Evolutionary conservation across 2,797 vertebrate species (phyloP).

Genomic region (Pachyuromys duprasi): DNA sequence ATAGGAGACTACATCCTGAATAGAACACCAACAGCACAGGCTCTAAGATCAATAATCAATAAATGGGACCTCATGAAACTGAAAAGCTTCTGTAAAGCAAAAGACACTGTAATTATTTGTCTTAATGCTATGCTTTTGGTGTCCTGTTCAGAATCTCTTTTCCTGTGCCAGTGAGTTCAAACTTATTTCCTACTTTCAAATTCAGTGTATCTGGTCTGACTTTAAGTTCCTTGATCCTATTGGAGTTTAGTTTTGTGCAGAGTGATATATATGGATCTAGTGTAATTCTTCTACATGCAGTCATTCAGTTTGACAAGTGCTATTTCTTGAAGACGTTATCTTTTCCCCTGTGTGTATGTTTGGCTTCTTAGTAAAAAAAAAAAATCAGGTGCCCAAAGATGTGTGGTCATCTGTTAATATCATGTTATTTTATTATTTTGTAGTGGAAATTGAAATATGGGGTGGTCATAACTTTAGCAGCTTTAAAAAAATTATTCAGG

Average conservation of each 20-base stretch:
- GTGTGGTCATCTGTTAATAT: background rate
- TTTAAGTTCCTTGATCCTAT: background rate
- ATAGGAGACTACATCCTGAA: too few species aligned
- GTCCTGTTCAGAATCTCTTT: background rate
- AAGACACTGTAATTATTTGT: background rate
- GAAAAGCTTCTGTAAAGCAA: too few species aligned
- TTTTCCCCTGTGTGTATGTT: background rate
- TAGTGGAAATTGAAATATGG: background rate
- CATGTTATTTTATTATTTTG: background rate
- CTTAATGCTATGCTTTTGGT: background rate
- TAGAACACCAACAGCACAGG: too few species aligned
- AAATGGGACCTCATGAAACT: too few species aligned
- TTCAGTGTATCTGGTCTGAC: background rate
- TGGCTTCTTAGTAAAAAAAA: background rate
- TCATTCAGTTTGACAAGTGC: background rate
- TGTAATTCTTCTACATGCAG: background rate
- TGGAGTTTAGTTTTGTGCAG: background rate
- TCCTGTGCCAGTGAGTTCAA: background rate
- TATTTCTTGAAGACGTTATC: background rate
- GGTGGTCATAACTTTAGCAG: background rate
- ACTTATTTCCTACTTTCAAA: background rate
- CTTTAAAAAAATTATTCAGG: background rate
- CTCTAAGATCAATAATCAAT: too few species aligned
- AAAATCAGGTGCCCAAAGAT: background rate
- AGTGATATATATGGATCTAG: background rate